phyloP scores from a whole-genome alignment of 2,113 vertebrate species.

The Perccottus glenii region DNA sequence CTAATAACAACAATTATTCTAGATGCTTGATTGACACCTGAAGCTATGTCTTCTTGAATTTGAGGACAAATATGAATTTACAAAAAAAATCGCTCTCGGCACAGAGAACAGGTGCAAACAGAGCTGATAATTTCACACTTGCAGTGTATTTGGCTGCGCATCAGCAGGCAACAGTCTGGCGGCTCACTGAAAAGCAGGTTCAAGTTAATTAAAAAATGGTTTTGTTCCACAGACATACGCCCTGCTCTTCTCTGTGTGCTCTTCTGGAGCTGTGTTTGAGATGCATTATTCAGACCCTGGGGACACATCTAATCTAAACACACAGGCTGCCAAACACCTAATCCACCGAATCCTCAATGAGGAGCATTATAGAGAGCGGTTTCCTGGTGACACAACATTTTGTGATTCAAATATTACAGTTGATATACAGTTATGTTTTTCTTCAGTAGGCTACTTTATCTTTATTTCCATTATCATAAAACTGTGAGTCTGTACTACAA shows the following conservation, averaged over 20 bases:
- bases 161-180: conserved; percentile 38
- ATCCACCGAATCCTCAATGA: conserved; percentile 34
- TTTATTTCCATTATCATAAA: no score
- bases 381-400: conserved; percentile 22
- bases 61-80: conserved; percentile 18
- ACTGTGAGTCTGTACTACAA: no score
- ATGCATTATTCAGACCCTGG: conserved; percentile 31
- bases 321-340: conserved; percentile 26
- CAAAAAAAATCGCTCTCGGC: conserved; percentile 21
- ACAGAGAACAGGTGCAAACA: conserved; percentile 38
- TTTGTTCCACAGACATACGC: conserved; percentile 38
- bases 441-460: no score
- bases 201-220: conserved; percentile 58
- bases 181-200: conserved; percentile 27
- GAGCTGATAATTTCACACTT: conserved; percentile 37
- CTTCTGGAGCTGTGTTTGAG: conserved; percentile 37
- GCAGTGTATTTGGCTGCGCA: conserved; percentile 34
- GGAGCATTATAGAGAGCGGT: conserved; percentile 9
- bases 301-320: conserved; percentile 49
- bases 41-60: conserved; percentile 2
- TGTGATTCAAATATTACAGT: conserved; percentile 6
- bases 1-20: not conserved
- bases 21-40: conserved; percentile 8
- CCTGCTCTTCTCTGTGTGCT: conserved; percentile 23
- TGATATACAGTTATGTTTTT: conserved; percentile 3